Percentiles rank a stretch among this genome's conserved stretches.
Conservation (phyloP, 2,797 vertebrate species). For the Dryobates pubescens region DNA sequence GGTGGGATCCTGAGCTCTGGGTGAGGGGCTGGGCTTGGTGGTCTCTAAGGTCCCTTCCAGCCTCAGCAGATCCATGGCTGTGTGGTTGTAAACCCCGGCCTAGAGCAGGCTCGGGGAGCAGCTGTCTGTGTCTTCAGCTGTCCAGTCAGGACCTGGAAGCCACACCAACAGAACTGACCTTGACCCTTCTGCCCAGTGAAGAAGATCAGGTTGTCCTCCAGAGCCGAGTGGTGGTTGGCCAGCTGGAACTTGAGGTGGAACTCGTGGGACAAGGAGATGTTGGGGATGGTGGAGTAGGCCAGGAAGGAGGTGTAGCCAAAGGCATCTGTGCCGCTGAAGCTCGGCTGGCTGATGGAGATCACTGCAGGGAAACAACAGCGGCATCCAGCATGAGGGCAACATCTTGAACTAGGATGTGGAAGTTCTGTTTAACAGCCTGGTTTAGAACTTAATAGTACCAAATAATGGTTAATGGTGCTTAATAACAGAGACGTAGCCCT, state of each 20-base stretch:
- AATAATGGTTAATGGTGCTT: too few species aligned
- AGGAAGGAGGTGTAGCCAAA: conserved; percentile 88
- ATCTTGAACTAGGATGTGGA: background rate
- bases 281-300: conserved; percentile 80
- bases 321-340: conserved; percentile 84
- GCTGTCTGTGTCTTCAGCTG: background rate
- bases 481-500: too few species aligned
- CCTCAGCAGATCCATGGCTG: too few species aligned
- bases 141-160: background rate
- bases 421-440: background rate
- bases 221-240: conserved; percentile 80
- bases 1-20: too few species aligned
- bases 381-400: background rate
- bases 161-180: conserved; percentile 78
- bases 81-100: background rate
- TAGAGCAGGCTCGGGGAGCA: background rate
- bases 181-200: conserved; percentile 88
- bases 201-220: conserved; percentile 89
- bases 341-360: conserved; percentile 83
- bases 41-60: too few species aligned
- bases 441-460: background rate
- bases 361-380: conserved; percentile 73
- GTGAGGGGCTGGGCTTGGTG: too few species aligned
- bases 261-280: conserved; percentile 84
- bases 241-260: conserved; percentile 87